Conservation (phyloP, 2,797 vertebrate species). For the Etheostoma perlongum region DNA sequence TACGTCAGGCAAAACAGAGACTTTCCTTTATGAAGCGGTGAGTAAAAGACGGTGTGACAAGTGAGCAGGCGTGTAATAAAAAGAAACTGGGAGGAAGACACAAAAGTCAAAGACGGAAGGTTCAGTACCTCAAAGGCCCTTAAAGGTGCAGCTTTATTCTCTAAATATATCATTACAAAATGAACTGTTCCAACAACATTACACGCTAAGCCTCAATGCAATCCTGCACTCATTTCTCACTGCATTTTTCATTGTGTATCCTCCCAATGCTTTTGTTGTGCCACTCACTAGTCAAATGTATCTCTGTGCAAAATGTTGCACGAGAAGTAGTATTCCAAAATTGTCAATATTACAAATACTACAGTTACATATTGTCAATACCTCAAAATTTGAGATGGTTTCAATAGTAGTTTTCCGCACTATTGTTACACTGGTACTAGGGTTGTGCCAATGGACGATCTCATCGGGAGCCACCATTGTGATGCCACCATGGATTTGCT, state of each 20-base stretch:
- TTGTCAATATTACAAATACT: too few species aligned
- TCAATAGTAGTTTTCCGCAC: too few species aligned
- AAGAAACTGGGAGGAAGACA: slow-evolving; percentile 25
- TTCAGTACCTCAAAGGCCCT: slow-evolving; percentile 17
- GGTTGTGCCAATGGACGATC: too few species aligned
- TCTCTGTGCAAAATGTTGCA: background rate
- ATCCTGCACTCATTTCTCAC: slow-evolving; percentile 5
- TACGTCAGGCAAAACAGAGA: slow-evolving; percentile 40
- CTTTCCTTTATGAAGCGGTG: slow-evolving; percentile 16
- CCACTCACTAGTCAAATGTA: background rate
- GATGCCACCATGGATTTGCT: too few species aligned
- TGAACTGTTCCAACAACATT: background rate
- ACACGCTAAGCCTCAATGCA: background rate
- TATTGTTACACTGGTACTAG: too few species aligned
- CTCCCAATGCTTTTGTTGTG: slow-evolving; percentile 3
- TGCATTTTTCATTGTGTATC: background rate
- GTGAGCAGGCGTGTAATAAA: slow-evolving; percentile 34
- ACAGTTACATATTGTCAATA: too few species aligned
- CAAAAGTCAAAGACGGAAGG: slow-evolving; percentile 25
- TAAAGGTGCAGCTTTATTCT: slow-evolving; percentile 19
- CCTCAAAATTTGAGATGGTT: too few species aligned
- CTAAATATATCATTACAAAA: background rate
- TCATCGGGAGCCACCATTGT: too few species aligned
- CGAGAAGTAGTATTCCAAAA: background rate
- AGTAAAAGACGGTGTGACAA: slow-evolving; percentile 26